Evolutionary conservation across 1,140 invertebrate genomes (phyloP), one percentile per base, ranked within the genome.

Genomic region (Dendroctonus ponderosae): DNA sequence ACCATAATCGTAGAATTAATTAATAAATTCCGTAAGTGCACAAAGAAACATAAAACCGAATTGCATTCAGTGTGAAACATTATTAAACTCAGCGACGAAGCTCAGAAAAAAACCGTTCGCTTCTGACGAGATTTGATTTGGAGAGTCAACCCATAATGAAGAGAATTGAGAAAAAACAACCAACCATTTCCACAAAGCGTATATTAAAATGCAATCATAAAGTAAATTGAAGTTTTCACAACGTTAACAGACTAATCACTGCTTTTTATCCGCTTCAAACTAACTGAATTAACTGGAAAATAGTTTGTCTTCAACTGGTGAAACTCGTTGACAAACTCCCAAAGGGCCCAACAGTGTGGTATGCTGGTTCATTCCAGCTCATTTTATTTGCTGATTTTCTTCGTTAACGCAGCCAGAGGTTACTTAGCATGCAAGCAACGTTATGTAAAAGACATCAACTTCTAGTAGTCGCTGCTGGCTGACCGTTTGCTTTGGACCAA

Each of bases 1-100:
- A 42, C 42, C 50, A 54, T 63, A 63, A 63, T 63, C 61, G 61
- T 63, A 63, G 61, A 63, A 63, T 63, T 63, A 63, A 63, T 63
- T 63, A 63, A 54, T 63, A 63, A 63, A 63, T 63, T 63, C 61
- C 61, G 61, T 63, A 44, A 63, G 51, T 53, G 50, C 61, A 63
- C 61, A 63, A 63, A 63, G 61, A 54, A 63, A 63, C 61, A 63
- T 63, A 63, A 63, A 63, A 63, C 40, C 38, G 50, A 63, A 63
- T 54, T 11, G 61, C 42, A 63, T 53, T 63, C 61, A 63, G 61
- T 53, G 61, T 63, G 61, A 63, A 63, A 53, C 61, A 44, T 50
- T 46, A 63, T 54, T 63, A 63, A 54, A 62, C 60, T 62, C 49
- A 9, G 46, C 49, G 44, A 50, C 39, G 43, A 12, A 6, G 38